These are phyloP conservation scores for Sandelia bainsii DNA, from an alignment of 2,797 vertebrate species.

Conservation along the genomic window DNA sequence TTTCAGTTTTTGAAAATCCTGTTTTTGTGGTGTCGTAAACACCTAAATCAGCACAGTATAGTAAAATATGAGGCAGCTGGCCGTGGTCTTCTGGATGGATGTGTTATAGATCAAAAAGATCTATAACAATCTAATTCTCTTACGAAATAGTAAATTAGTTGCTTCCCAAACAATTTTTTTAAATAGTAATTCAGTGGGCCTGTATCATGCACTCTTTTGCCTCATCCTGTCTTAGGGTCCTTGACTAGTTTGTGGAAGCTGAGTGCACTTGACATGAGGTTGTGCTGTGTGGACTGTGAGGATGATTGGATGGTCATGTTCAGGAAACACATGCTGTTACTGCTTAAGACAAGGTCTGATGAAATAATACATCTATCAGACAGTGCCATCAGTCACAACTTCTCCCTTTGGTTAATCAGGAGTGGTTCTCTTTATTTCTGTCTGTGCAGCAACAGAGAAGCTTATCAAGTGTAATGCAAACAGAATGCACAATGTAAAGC, in stretches of 20 bases:
- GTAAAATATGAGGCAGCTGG: no score
- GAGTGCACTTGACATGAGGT: not conserved
- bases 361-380: conserved; percentile 37
- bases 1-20: not conserved
- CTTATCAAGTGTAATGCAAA: conserved; percentile 42
- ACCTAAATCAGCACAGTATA: no score
- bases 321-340: conserved; percentile 10
- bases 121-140: no score
- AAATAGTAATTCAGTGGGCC: not conserved
- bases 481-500: conserved; percentile 7
- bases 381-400: conserved; percentile 51
- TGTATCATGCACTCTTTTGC: not conserved
- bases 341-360: conserved; percentile 27
- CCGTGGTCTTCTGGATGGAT: no score
- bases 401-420: conserved; percentile 55
- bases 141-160: no score
- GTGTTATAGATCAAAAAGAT: no score
- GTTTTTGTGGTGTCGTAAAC: no score
- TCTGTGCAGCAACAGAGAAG: conserved; percentile 25
- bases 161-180: no score
- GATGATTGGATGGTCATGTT: conserved; percentile 8
- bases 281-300: not conserved
- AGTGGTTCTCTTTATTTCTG: conserved; percentile 44
- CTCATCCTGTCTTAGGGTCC: not conserved
- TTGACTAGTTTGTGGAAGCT: conserved; percentile 7